Conservation (phyloP, 2,113 vertebrate genomes). For the Seriola dumerili region DNA sequence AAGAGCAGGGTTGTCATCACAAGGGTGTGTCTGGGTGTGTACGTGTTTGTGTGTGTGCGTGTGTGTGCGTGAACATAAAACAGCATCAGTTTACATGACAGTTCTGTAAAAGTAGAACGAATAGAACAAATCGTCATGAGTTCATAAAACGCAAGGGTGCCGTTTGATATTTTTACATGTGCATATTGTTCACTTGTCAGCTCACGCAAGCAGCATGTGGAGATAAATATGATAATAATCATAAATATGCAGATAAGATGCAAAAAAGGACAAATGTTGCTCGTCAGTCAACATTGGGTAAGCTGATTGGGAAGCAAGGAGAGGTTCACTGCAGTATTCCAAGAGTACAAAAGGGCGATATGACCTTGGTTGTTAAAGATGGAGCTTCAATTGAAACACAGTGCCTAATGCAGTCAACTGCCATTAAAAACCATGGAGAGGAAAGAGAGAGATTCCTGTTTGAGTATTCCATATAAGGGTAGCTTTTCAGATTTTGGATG, state of each 20-base stretch:
- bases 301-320: slow-evolving; percentile 68
- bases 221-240: slow-evolving; percentile 81
- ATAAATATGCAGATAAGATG: slow-evolving; percentile 80
- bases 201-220: slow-evolving; percentile 85
- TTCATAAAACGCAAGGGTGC: slow-evolving; percentile 76
- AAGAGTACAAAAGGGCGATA: slow-evolving; percentile 73
- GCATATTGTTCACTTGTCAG: slow-evolving; percentile 85
- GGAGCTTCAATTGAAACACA: slow-evolving; percentile 70
- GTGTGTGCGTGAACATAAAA: slow-evolving; percentile 68
- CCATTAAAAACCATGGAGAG: slow-evolving; percentile 57
- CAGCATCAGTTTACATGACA: slow-evolving; percentile 75
- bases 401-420: slow-evolving; percentile 56
- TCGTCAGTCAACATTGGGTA: slow-evolving; percentile 69
- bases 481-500: slow-evolving; percentile 38
- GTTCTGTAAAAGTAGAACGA: slow-evolving; percentile 76
- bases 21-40: slow-evolving; percentile 72
- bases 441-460: slow-evolving; percentile 57
- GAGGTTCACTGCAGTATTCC: slow-evolving; percentile 61
- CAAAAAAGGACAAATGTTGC: slow-evolving; percentile 68
- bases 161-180: slow-evolving; percentile 84
- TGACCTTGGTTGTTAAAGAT: slow-evolving; percentile 56
- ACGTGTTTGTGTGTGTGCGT: slow-evolving; percentile 31
- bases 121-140: slow-evolving; percentile 69
- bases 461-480: slow-evolving; percentile 17
- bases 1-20: slow-evolving; percentile 84